These are phyloP conservation scores for Chlamydotis undulata DNA, from an alignment of 2,113 vertebrate species.

Conservation along the genomic window DNA sequence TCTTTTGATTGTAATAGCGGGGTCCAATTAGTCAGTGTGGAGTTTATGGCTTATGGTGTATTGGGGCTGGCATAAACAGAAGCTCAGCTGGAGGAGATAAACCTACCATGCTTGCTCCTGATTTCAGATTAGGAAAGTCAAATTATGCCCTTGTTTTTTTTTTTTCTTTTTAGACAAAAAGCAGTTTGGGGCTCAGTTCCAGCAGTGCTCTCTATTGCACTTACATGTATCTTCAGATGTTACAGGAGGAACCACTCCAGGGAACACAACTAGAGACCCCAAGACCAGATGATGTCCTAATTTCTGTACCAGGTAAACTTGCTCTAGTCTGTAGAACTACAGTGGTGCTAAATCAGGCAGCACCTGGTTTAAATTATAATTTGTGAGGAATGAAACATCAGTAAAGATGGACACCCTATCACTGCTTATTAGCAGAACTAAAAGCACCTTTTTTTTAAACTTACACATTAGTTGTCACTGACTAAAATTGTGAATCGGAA, in stretches of 20 bases:
- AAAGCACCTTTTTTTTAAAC: not conserved
- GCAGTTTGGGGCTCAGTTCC: not conserved
- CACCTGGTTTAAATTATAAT: not conserved
- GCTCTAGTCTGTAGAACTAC: not conserved
- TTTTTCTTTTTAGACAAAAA: not conserved
- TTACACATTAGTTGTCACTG: not conserved
- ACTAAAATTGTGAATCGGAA: not conserved
- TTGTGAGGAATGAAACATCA: not conserved
- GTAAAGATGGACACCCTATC: not conserved
- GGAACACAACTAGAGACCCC: not conserved
- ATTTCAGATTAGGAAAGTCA: not conserved
- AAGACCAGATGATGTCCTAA: not conserved
- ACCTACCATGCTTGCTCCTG: not conserved
- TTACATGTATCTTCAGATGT: not conserved
- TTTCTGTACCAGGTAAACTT: not conserved
- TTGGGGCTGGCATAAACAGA: not conserved
- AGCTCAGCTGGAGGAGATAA: not conserved
- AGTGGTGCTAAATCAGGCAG: not conserved
- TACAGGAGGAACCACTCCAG: not conserved
- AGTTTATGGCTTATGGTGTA: not conserved
- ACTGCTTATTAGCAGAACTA: not conserved
- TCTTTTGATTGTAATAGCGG: not conserved
- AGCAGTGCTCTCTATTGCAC: not conserved
- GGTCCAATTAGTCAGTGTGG: not conserved
- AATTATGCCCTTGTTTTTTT: not conserved